Conservation (phyloP, 2,888 invertebrate species). For the Parnassius apollo region DNA sequence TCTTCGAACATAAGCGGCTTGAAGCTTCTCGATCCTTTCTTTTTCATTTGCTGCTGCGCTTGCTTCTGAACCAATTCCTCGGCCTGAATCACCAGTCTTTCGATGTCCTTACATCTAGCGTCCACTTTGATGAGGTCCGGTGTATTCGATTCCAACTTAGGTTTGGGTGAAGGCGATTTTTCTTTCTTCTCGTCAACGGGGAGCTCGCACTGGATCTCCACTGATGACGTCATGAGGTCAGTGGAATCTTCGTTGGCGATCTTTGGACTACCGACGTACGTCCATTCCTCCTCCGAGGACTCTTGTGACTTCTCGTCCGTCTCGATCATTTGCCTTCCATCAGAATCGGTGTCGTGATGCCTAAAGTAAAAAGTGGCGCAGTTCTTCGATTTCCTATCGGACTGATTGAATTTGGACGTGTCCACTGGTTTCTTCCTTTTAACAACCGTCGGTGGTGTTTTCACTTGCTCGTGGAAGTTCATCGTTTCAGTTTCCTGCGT, state of each 20-base stretch:
- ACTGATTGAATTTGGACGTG: conserved; percentile 84
- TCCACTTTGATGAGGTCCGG: conserved; percentile 73
- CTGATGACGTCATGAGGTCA: conserved; percentile 76
- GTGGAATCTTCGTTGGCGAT: conserved; percentile 71
- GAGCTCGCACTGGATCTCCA: conserved; percentile 72
- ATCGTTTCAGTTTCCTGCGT: conserved; percentile 46
- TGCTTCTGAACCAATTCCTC: conserved; percentile 88
- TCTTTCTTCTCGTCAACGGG: conserved; percentile 61
- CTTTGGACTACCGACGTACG: conserved; percentile 79
- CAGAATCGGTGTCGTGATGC: conserved; percentile 93
- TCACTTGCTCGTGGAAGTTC: conserved; percentile 51
- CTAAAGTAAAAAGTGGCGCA: conserved; percentile 92
- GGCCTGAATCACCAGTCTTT: conserved; percentile 89
- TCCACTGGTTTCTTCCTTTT: conserved; percentile 79
- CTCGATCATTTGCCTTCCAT: conserved; percentile 81
- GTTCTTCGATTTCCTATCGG: conserved; percentile 90
- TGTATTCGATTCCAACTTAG: conserved; percentile 63
- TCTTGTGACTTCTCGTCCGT: conserved; percentile 73
- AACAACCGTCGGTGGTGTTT: conserved; percentile 70
- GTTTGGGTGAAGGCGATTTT: conserved; percentile 55
- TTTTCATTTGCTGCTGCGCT: conserved; percentile 69
- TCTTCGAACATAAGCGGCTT: conserved; percentile 79
- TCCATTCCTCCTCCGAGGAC: conserved; percentile 83
- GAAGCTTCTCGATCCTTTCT: conserved; percentile 69
- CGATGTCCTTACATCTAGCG: conserved; percentile 83